Evolutionary conservation across 2,113 vertebrate genomes (phyloP).

Genomic region (Zootoca vivipara): DNA sequence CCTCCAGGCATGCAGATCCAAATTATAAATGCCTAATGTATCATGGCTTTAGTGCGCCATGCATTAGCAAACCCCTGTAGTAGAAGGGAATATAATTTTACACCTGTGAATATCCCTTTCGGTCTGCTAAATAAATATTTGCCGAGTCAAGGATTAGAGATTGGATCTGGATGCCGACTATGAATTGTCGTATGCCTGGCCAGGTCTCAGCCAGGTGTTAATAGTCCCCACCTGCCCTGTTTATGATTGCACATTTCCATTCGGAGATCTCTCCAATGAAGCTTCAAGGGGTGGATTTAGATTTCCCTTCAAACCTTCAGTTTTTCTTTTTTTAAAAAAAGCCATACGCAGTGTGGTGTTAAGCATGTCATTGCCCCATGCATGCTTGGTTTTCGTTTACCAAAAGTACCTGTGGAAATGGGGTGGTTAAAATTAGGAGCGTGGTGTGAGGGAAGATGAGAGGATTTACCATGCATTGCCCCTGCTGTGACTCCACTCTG

Average conservation of each 20-base stretch:
- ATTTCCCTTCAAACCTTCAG: neutral
- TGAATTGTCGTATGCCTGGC: neutral
- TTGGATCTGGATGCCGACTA: neutral
- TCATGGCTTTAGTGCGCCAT: conserved; percentile 7
- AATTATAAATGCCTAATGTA: conserved; percentile 8
- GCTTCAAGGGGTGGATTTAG: neutral
- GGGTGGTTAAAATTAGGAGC: neutral
- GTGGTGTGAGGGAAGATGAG: neutral
- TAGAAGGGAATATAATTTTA: neutral
- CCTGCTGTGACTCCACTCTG: neutral
- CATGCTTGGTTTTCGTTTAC: neutral
- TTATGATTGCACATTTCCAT: neutral
- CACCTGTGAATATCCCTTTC: neutral
- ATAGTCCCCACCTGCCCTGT: neutral
- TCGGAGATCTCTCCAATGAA: neutral
- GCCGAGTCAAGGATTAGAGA: neutral
- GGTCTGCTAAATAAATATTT: neutral
- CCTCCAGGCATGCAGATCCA: neutral
- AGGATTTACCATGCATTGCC: neutral
- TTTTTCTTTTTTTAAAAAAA: neutral
- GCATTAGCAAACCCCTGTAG: neutral
- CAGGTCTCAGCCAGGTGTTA: neutral
- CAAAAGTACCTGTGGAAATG: neutral
- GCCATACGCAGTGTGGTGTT: neutral
- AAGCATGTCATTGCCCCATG: neutral